Base-by-base conservation (phyloP, 2,888 invertebrate species). In the Andrena dorsata region DNA sequence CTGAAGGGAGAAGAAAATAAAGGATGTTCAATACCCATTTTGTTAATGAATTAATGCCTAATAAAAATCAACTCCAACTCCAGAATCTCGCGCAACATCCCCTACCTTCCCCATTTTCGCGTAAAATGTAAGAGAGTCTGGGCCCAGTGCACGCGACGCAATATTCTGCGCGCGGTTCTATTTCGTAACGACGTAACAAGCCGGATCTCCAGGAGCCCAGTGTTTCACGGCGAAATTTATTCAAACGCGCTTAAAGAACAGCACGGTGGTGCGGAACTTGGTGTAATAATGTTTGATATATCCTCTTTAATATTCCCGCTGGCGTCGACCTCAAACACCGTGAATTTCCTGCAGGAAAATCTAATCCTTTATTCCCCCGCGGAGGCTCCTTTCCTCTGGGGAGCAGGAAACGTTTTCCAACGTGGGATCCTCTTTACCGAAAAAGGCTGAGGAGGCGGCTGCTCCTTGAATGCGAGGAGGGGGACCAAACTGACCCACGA, bases 231-330 rank as follows among this genome's bases (percentile, higher is more conserved):
- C 1, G n/a, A 56, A 56, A 56, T 72, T 72, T 32, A 51, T 26
- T 64, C 63, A 28, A 47, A 30, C 8, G 56, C 56, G 56, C 58
- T 70, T 60, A 58, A 58, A 49, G 47, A 26, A 26, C 58, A 60
- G 26, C 23, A 7, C 26, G 41, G 3, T 41, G 26, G 56, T 13
- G 28, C 47, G 47, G 32, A 32, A 74, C 23, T 60, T 68, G 23
- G 35, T 23, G 30, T 51, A 65, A 78, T 73, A 68, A 77, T 60
- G 41, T 60, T 49, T 56, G 76, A 65, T 56, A 51, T 64, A 82
- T 83, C 77, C 68, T 49, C 82, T 82, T 83, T 81, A 81, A 82
- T 60, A 76, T 65, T 56, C 41, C 51, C 8, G 35, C 13, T 7
- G 8, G 53, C 53, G 30, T 35, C 75, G 32, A 61, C 70, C 73